Conservation (phyloP, 2,113 vertebrate species). For the Chaenocephalus aceratus region DNA sequence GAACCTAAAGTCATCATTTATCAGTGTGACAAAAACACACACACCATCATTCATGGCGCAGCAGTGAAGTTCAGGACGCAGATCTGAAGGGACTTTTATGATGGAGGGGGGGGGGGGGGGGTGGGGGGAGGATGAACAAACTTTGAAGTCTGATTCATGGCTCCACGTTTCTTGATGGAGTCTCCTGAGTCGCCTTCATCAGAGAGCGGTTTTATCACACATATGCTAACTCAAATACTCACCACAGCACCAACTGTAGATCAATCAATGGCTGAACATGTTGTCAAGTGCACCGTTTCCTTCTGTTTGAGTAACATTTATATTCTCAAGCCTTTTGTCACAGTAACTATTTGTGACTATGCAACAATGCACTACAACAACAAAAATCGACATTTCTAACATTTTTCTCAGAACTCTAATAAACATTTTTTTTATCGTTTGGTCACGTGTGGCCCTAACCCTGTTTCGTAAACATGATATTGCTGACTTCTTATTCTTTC, state of each 20-base stretch:
- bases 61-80: slow-evolving; percentile 48
- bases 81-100: slow-evolving; percentile 54
- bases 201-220: slow-evolving; percentile 46
- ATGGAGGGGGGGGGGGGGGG: background rate
- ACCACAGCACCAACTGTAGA: background rate
- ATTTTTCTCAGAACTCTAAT: too few species aligned
- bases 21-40: slow-evolving; percentile 54
- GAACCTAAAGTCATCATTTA: slow-evolving; percentile 43
- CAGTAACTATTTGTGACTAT: background rate
- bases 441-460: too few species aligned
- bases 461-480: too few species aligned
- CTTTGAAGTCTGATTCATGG: slow-evolving; percentile 79
- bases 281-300: background rate
- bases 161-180: slow-evolving; percentile 56
- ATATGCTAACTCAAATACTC: background rate
- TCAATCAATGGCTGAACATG: background rate
- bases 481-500: too few species aligned
- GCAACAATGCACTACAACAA: too few species aligned
- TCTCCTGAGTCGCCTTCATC: slow-evolving; percentile 52
- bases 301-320: background rate
- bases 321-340: too few species aligned
- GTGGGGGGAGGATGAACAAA: slow-evolving; percentile 1
- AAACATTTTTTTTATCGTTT: too few species aligned
- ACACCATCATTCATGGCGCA: slow-evolving; percentile 51
- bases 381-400: too few species aligned